Percentiles rank a stretch among this genome's conserved stretches.
phyloP scores from a whole-genome alignment of 2,888 invertebrate genomes.

The Noctua janthina region DNA sequence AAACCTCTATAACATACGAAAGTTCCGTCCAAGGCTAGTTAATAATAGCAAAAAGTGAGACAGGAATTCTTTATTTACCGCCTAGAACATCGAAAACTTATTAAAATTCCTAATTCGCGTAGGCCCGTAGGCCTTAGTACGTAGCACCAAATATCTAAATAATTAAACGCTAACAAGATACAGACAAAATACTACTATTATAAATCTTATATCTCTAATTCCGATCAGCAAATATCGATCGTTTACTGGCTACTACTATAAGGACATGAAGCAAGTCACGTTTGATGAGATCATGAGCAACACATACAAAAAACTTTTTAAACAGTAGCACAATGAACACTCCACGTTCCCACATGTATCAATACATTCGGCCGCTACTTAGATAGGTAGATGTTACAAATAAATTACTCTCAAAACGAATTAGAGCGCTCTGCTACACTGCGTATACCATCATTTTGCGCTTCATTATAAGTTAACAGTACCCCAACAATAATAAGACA shows the following conservation, averaged over 20 bases:
- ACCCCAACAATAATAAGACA: conserved; percentile 66
- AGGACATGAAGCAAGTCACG: conserved; percentile 44
- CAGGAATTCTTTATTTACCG: conserved; percentile 2
- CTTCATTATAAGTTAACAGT: conserved; percentile 67
- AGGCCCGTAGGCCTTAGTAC: background rate
- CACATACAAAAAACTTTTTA: conserved; percentile 44
- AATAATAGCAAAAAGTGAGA: conserved; percentile 25
- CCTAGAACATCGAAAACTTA: background rate
- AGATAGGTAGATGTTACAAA: conserved; percentile 48
- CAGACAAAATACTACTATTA: conserved; percentile 1
- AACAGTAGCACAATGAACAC: conserved; percentile 51
- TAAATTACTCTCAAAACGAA: conserved; percentile 52
- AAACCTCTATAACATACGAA: conserved; percentile 13
- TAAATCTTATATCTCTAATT: conserved; percentile 25
- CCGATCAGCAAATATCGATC: conserved; percentile 49
- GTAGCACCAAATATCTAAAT: background rate
- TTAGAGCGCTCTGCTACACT: conserved; percentile 33
- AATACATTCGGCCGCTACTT: conserved; percentile 37
- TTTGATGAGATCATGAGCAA: conserved; percentile 52
- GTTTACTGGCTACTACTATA: conserved; percentile 3
- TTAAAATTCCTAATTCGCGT: background rate
- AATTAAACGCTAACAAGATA: background rate
- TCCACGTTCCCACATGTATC: conserved; percentile 58
- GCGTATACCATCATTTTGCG: conserved; percentile 57
- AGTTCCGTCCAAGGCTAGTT: conserved; percentile 16